Percentiles rank a stretch among this genome's conserved stretches.
Conservation (phyloP, 1,140 invertebrate genomes). For the Proales similis region DNA sequence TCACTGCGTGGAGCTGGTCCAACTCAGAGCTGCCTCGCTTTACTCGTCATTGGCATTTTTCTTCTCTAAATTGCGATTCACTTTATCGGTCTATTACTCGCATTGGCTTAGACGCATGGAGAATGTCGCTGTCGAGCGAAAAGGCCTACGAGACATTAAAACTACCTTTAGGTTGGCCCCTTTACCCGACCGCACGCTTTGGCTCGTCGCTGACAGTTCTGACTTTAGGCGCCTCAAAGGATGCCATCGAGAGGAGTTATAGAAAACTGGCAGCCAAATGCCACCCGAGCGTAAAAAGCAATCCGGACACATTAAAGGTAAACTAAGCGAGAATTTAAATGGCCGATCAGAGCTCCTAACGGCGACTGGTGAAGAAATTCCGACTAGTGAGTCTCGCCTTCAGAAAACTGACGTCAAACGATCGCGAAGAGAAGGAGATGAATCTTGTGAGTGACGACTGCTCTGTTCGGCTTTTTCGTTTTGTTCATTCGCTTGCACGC, state of each 20-base stretch:
- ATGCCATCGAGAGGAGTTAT: conserved; percentile 59
- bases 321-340: conserved; percentile 3
- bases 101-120: conserved; percentile 9
- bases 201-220: neutral
- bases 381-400: conserved; percentile 43
- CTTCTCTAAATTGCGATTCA: too few species aligned
- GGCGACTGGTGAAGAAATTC: conserved; percentile 43
- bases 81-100: too few species aligned
- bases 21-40: too few species aligned
- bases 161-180: conserved; percentile 38
- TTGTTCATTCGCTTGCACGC: conserved; percentile 4
- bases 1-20: too few species aligned
- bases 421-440: conserved; percentile 40
- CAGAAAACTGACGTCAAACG: conserved; percentile 41
- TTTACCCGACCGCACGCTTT: neutral
- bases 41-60: too few species aligned
- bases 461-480: neutral
- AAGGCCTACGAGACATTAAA: conserved; percentile 39
- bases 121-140: conserved; percentile 38
- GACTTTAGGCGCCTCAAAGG: conserved; percentile 45
- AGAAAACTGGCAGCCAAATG: conserved; percentile 85
- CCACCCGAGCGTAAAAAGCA: conserved; percentile 70
- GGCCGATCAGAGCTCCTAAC: neutral
- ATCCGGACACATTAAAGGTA: conserved; percentile 45
- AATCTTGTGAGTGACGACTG: conserved; percentile 41